Percentiles rank a stretch among this genome's conserved stretches.
phyloP scores from a whole-genome alignment of 2,113 vertebrate genomes.

The Suricata suricatta region DNA sequence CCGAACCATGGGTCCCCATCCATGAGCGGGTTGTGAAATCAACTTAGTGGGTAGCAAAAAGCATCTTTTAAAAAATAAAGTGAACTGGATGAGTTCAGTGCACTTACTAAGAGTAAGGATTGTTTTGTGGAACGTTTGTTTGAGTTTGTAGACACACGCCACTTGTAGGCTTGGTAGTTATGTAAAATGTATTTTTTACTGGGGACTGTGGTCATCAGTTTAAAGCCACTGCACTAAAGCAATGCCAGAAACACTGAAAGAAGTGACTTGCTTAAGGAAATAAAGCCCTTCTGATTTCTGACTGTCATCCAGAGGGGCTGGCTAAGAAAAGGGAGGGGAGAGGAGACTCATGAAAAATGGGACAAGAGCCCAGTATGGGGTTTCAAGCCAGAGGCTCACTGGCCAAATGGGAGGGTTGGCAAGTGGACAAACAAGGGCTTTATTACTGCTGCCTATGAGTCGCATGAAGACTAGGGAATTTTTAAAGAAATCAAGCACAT shows the following conservation, averaged over 20 bases:
- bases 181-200: slow-evolving; percentile 7
- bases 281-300: slow-evolving; percentile 84
- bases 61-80: background rate
- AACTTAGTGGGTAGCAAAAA: background rate
- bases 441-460: slow-evolving; percentile 80
- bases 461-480: slow-evolving; percentile 78
- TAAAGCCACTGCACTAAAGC: slow-evolving; percentile 55
- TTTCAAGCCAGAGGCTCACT: slow-evolving; percentile 79
- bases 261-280: slow-evolving; percentile 83
- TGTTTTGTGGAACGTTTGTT: background rate
- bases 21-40: background rate
- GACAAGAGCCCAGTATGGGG: slow-evolving; percentile 79
- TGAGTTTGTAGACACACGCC: background rate
- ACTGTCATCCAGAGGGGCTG: slow-evolving; percentile 80
- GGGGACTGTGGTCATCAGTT: slow-evolving; percentile 17
- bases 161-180: background rate
- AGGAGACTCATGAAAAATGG: slow-evolving; percentile 82
- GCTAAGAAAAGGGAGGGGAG: slow-evolving; percentile 81
- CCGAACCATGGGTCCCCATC: slow-evolving; percentile 12
- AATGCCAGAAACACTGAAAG: slow-evolving; percentile 72
- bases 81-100: background rate
- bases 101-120: background rate
- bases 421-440: slow-evolving; percentile 77
- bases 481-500: slow-evolving; percentile 79
- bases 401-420: slow-evolving; percentile 82